Conservation (phyloP, 2,797 vertebrate species). For the Cephalopachus bancanus region DNA sequence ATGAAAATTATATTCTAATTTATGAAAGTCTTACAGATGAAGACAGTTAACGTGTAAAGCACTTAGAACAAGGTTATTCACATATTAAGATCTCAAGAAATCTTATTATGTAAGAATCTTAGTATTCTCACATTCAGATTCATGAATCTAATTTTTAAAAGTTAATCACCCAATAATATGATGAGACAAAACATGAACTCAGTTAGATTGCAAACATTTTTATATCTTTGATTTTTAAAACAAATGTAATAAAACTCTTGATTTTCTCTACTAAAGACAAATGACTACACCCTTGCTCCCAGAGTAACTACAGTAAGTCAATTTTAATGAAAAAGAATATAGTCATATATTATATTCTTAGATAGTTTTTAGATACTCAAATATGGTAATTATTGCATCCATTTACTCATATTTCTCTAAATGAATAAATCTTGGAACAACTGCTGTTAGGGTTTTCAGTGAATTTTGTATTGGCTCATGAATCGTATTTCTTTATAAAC, state of each 20-base stretch:
- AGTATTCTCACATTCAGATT: not conserved
- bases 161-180: not conserved
- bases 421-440: not conserved
- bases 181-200: not conserved
- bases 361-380: not conserved
- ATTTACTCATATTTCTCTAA: not conserved
- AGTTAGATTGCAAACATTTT: not conserved
- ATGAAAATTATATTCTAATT: slow-evolving; percentile 5
- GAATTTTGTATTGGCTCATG: not conserved
- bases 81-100: not conserved
- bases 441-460: not conserved
- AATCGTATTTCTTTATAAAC: not conserved
- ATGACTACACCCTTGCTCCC: not conserved
- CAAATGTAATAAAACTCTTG: not conserved
- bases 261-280: not conserved
- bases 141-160: not conserved
- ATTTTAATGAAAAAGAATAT: not conserved
- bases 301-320: not conserved
- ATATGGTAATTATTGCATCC: not conserved
- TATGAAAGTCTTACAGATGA: not conserved
- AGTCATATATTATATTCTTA: not conserved
- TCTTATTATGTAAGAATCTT: slow-evolving; percentile 16
- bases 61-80: not conserved
- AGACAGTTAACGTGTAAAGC: not conserved
- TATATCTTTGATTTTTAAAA: not conserved